Percentiles rank a stretch among this genome's conserved stretches.
Evolutionary conservation across 2,113 vertebrate genomes (phyloP).

Genomic region (Ictalurus punctatus): DNA sequence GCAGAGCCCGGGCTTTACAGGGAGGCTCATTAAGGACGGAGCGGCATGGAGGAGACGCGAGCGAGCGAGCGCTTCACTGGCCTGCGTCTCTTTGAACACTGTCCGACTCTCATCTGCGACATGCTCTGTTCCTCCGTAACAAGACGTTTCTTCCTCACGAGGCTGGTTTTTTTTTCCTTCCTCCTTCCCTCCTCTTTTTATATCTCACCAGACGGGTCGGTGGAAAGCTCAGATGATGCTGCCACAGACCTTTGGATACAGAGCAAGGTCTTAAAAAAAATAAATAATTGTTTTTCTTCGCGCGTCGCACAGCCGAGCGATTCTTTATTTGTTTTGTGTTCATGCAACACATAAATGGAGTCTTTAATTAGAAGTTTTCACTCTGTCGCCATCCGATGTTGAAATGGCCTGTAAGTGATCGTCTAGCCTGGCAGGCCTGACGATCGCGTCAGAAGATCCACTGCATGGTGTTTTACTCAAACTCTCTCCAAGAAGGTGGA

Average conservation of each 20-base stretch:
- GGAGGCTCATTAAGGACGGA: constrained; percentile 78
- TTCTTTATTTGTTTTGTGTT: constrained; percentile 52
- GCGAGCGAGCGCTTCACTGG: constrained; percentile 68
- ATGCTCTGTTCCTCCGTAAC: constrained; percentile 76
- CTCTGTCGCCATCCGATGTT: constrained; percentile 76
- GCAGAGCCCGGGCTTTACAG: constrained; percentile 60
- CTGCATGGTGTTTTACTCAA: constrained; percentile 52
- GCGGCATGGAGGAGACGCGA: constrained; percentile 66
- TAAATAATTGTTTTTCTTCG: constrained; percentile 43
- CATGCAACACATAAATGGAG: constrained; percentile 69
- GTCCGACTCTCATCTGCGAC: constrained; percentile 72
- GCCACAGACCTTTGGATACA: constrained; percentile 40
- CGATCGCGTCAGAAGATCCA: constrained; percentile 71
- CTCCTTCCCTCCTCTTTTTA: constrained; percentile 43
- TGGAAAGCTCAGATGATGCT: constrained; percentile 45
- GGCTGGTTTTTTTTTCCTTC: constrained; percentile 45
- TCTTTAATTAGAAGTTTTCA: constrained; percentile 76
- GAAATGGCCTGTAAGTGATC: constrained; percentile 70
- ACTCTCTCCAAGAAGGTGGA: neutral
- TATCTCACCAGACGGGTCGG: constrained; percentile 30
- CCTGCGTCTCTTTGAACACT: constrained; percentile 71
- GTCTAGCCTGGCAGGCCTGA: constrained; percentile 64
- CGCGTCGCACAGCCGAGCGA: constrained; percentile 60
- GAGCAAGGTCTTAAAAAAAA: constrained; percentile 35
- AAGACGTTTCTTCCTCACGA: constrained; percentile 61